Base-by-base conservation (phyloP, 2,797 vertebrate species). In the Diceros bicornis region DNA sequence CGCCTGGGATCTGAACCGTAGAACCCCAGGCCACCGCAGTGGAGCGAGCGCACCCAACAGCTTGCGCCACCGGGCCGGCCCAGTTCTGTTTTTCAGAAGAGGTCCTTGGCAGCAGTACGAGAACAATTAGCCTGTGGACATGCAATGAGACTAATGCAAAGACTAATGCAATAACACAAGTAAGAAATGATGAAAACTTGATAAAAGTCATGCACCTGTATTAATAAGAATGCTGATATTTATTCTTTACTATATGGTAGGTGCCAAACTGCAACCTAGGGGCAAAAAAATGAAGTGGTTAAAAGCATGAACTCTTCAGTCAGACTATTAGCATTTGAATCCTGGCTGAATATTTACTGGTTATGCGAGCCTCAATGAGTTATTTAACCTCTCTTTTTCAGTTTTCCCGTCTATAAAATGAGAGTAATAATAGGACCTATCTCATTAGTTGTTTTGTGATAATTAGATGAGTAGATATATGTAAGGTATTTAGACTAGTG, bases 391-490 rank as follows among this genome's bases (percentile, higher is more conserved):
- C 61, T 90, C 4, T 44, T 59, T 66, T 88, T 75, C 78, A 47
- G 25, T 81, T 81, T 92, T 92, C 82, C 94, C 29, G 78, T 75
- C 34, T 86, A 89, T 25, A 50, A 78, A 44, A 84, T 52, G 62
- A 41, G 25, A 83, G 20, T 59, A 82, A 52, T 78, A 78, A 74
- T 55, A 84, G 5, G 25, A 83, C 37, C 55, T 83, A 50, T 34
- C 44, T 89, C 55, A 29, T 29, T 74, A 64, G 3, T 77, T 44
- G 3, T 44, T 55, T 37, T 37, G 12, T 78, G 64, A 78, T 61
- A 68, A 55, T 66, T 96, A 32, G 71, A 64, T 78, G 23, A 83
- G 59, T 61, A 72, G 23, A 66, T 66, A 72, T 6, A 20, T 62
- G 6, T 85, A 44, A 79, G 55, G 16, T 57, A 25, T 59, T 62